Evolutionary conservation across 2,888 invertebrate genomes (phyloP), one percentile per base, ranked within the genome.

Genomic region (Temnothorax unifasciatus): DNA sequence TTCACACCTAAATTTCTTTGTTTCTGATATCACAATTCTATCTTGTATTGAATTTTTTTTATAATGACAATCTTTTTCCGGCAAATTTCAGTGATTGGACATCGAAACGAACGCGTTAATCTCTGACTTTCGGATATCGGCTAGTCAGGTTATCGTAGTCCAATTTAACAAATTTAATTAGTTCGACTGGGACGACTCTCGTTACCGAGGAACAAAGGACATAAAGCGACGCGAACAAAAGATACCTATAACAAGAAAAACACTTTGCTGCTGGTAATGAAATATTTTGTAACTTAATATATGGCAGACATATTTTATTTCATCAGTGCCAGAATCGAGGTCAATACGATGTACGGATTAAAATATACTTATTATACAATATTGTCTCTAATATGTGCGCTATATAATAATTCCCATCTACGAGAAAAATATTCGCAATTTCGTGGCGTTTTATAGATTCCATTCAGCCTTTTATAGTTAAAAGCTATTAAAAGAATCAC

Each of bases 141-240:
- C 21, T 47, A n/a, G n/a, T 4, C 21, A 63, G 18, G 3, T 18
- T 38, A 5, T 74, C 38, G 41, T 44, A 77, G 18, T 44, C 18
- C 63, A 29, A 66, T 77, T 64, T 79, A 64, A 76, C 29, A 50
- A 71, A 71, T 59, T 71, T 82, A 82, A 82, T 82, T 76, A 64
- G 44, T 74, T 74, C 13, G 34, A 64, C 11, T 41, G 34, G 21
- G 47, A 82, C 29, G 21, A 8, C 54, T 77, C 76, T 82, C 50
- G 29, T 82, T 76, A 64, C 15, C n/a, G 41, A 41, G 18, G 29
- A 5, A 79, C 47, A 71, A 61, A 79, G 15, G 21, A 69, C 25
- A 21, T 57, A 69, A 69, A 79, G 73, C 11, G 21, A 79, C 21
- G 21, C 34, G 25, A 41, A 34, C 13, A 2, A 47, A 71, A 57